Conservation (phyloP, 2,888 invertebrate genomes). For the Calliopum simillimum region DNA sequence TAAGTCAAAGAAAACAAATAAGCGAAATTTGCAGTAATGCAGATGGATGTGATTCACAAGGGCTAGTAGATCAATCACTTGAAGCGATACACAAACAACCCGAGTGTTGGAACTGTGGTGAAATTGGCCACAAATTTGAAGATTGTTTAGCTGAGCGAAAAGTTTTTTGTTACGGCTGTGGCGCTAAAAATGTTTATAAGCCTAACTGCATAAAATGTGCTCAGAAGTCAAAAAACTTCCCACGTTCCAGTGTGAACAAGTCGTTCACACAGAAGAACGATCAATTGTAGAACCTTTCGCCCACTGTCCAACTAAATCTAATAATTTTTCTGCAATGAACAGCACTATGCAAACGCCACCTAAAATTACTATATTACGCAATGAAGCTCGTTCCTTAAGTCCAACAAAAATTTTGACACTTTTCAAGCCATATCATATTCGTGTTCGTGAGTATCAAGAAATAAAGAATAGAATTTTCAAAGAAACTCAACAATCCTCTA, state of each 20-base stretch:
- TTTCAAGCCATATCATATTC: not conserved
- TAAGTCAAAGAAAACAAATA: not conserved
- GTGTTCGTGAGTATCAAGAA: not conserved
- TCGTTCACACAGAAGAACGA: not conserved
- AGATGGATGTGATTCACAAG: not conserved
- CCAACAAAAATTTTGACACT: not conserved
- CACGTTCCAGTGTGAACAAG: not conserved
- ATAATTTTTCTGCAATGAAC: not conserved
- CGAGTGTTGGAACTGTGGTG: not conserved
- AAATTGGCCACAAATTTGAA: constrained; percentile 7
- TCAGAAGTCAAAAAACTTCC: not conserved
- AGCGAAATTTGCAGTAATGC: not conserved
- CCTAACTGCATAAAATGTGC: not conserved
- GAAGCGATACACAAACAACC: not conserved
- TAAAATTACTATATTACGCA: not conserved
- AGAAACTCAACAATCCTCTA: not conserved
- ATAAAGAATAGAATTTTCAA: not conserved
- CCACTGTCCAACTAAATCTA: no score
- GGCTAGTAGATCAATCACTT: not conserved
- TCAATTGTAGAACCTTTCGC: no score
- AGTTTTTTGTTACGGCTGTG: constrained; percentile 1
- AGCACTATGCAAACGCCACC: not conserved
- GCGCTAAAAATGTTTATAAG: not conserved
- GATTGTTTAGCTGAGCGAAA: not conserved
- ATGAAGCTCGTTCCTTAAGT: not conserved